phyloP scores from a whole-genome alignment of 2,888 invertebrate genomes.

The Cryptophagus acutangulus region DNA sequence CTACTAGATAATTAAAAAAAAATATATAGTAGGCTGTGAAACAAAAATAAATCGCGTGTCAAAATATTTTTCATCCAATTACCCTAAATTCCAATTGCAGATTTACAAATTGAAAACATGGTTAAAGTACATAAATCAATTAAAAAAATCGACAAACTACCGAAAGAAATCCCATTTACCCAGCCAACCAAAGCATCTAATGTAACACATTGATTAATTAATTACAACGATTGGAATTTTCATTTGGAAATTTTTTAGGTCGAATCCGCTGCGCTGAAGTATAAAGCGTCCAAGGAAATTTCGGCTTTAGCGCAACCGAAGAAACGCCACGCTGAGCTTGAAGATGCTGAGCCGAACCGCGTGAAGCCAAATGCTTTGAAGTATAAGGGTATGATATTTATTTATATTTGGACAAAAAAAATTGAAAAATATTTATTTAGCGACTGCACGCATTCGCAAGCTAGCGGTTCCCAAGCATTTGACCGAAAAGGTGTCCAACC shows the following conservation, averaged over 20 bases:
- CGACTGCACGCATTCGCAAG: not conserved
- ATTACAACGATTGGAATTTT: too few species aligned
- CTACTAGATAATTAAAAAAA: too few species aligned
- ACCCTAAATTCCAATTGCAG: not conserved
- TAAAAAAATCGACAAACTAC: not conserved
- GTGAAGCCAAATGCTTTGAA: slow-evolving; percentile 15
- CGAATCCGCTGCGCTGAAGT: not conserved
- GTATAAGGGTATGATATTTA: too few species aligned
- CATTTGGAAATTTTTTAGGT: too few species aligned
- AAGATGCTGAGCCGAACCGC: not conserved
- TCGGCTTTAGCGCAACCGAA: slow-evolving; percentile 5
- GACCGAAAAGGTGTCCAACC: too few species aligned
- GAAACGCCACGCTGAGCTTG: not conserved
- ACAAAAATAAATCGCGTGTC: too few species aligned
- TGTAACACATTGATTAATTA: too few species aligned
- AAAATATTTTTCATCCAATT: slow-evolving; percentile 1
- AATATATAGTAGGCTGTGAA: too few species aligned
- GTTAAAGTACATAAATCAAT: slow-evolving; percentile 1
- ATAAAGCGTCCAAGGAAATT: slow-evolving; percentile 2
- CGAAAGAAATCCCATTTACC: not conserved
- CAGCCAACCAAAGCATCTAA: not conserved
- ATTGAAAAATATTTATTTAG: too few species aligned
- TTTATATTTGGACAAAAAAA: too few species aligned
- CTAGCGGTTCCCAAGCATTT: not conserved
- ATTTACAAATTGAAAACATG: too few species aligned